A percentile compares a stretch with the other conserved stretches of the same genome.
Conservation (phyloP, 2,888 invertebrate genomes). For the Synergus itoensis region DNA sequence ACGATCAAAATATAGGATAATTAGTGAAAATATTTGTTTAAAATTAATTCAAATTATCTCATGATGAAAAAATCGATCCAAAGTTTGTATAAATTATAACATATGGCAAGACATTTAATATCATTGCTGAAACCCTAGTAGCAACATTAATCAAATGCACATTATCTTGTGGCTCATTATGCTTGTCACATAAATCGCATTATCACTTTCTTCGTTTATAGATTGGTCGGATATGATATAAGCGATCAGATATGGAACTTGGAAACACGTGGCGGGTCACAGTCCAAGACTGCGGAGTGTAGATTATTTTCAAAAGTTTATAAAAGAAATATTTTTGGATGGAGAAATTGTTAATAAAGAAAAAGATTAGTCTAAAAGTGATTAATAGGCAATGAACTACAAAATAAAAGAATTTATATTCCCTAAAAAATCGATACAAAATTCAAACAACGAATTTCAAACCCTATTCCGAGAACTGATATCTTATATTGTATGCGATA, state of each 20-base stretch:
- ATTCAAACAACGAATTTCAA: no score
- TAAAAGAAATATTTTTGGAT: not conserved
- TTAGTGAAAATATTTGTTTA: no score
- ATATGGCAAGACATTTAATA: not conserved
- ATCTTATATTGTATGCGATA: slow-evolving; percentile 2
- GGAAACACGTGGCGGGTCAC: slow-evolving; percentile 13
- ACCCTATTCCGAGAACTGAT: not conserved
- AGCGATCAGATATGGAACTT: not conserved
- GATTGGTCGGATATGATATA: no score
- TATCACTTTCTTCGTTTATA: slow-evolving; percentile 17
- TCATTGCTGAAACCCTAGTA: not conserved
- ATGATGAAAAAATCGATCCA: not conserved
- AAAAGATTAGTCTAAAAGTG: no score
- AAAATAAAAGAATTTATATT: no score
- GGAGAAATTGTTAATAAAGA: no score
- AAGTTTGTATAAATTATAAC: no score
- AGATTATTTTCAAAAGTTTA: not conserved
- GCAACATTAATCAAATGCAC: not conserved
- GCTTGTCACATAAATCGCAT: slow-evolving; percentile 3
- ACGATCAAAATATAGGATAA: not conserved
- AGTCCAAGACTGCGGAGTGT: not conserved
- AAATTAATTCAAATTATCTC: not conserved
- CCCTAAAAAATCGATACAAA: no score
- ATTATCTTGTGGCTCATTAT: not conserved
- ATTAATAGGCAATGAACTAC: no score